Conservation (phyloP, 1,140 invertebrate genomes). For the Dryas iulia region DNA sequence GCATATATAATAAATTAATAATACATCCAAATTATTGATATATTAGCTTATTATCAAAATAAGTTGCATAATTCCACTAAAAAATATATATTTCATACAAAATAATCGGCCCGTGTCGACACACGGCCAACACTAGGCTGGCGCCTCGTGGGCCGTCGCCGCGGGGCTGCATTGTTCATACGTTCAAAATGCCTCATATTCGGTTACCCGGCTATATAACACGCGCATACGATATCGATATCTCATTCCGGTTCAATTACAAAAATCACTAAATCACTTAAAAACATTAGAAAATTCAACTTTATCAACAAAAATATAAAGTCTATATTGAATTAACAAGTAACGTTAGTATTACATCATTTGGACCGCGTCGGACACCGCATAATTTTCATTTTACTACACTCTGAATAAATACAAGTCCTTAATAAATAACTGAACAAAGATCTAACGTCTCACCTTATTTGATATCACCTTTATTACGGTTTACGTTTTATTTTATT, state of each 20-base stretch:
- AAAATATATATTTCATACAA: background rate
- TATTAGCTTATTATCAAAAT: too few relatives aligned
- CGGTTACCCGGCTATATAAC: constrained; percentile 71
- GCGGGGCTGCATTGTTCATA: constrained; percentile 69
- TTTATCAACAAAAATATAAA: constrained; percentile 18
- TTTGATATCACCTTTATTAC: constrained; percentile 67
- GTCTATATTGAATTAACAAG: constrained; percentile 14
- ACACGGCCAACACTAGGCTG: constrained; percentile 47
- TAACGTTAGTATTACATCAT: constrained; percentile 23
- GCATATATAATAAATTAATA: too few relatives aligned
- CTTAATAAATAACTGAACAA: constrained; percentile 72
- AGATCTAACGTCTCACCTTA: constrained; percentile 67
- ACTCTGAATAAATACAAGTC: constrained; percentile 60
- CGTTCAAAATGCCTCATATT: constrained; percentile 74
- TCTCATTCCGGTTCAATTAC: constrained; percentile 25
- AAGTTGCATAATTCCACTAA: too few relatives aligned
- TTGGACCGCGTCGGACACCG: constrained; percentile 32
- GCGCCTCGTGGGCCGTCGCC: constrained; percentile 61
- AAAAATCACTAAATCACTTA: constrained; percentile 42
- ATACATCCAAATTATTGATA: too few relatives aligned
- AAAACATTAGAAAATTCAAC: constrained; percentile 26
- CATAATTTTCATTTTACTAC: constrained; percentile 75
- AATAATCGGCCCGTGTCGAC: background rate
- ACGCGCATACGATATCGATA: constrained; percentile 69
- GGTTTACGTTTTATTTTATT: constrained; percentile 13